phyloP scores from a whole-genome alignment of 1,140 invertebrate genomes.

The Trichonephila clavipes region DNA sequence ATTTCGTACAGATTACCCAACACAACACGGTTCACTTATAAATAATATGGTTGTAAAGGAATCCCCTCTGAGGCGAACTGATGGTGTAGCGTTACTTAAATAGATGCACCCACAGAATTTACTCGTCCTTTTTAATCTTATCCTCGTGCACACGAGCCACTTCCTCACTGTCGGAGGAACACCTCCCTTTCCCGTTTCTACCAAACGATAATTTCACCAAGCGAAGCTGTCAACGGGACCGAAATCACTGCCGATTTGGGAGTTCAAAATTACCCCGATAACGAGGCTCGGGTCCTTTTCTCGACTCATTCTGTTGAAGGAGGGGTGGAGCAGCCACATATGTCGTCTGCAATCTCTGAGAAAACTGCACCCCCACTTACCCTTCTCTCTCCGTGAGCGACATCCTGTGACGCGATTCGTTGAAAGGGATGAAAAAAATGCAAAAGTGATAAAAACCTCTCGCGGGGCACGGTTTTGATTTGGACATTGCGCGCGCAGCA shows the following conservation, averaged over 20 bases:
- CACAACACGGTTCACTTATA: neutral
- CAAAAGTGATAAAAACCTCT: conserved; percentile 43
- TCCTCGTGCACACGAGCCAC: conserved; percentile 28
- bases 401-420: conserved; percentile 66
- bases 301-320: conserved; percentile 15
- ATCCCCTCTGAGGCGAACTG: neutral
- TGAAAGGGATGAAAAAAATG: conserved; percentile 20
- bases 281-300: conserved; percentile 47
- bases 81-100: neutral
- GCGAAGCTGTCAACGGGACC: conserved; percentile 53
- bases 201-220: conserved; percentile 11
- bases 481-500: conserved; percentile 53
- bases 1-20: neutral
- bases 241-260: conserved; percentile 72
- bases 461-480: conserved; percentile 19
- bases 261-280: conserved; percentile 71
- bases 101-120: conserved; percentile 32
- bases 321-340: neutral
- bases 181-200: neutral
- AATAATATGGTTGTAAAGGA: neutral
- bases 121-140: conserved; percentile 35
- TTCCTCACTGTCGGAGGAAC: neutral
- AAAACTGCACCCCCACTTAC: neutral
- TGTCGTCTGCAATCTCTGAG: conserved; percentile 23
- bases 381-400: neutral